Evolutionary conservation across 2,888 invertebrate species (phyloP).

Genomic region (Lasius platythorax): DNA sequence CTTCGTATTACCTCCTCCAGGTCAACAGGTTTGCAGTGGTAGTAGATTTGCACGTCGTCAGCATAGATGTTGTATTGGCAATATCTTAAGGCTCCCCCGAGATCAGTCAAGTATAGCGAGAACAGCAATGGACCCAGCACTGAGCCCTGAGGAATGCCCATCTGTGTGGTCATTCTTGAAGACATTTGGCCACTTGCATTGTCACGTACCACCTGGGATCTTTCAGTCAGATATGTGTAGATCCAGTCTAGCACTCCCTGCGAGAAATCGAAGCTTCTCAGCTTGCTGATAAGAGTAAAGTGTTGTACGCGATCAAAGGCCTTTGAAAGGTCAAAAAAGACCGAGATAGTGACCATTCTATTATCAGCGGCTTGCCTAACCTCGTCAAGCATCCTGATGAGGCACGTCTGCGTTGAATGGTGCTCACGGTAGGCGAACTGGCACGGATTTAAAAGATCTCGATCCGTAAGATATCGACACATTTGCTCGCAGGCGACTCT

Average conservation of each 20-base stretch:
- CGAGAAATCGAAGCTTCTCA: not conserved
- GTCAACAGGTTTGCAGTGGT: not conserved
- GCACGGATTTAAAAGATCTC: not conserved
- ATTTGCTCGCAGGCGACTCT: no score
- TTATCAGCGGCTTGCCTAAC: not conserved
- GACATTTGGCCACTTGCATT: not conserved
- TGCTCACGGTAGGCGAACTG: not conserved
- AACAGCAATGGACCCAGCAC: not conserved
- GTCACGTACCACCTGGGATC: not conserved
- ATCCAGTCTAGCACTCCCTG: not conserved
- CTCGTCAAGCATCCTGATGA: not conserved
- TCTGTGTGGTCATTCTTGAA: not conserved
- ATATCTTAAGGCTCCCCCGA: no score
- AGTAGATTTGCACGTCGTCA: not conserved
- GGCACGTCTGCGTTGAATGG: not conserved
- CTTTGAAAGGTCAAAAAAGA: not conserved
- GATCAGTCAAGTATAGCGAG: no score
- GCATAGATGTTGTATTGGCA: not conserved
- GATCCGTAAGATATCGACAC: no score
- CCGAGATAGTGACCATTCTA: not conserved
- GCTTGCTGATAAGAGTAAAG: not conserved
- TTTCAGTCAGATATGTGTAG: not conserved
- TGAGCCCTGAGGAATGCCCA: not conserved
- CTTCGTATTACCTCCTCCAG: not conserved
- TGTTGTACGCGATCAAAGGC: not conserved